Base-by-base conservation (phyloP, 2,113 vertebrate species). In the Octodon degus region DNA sequence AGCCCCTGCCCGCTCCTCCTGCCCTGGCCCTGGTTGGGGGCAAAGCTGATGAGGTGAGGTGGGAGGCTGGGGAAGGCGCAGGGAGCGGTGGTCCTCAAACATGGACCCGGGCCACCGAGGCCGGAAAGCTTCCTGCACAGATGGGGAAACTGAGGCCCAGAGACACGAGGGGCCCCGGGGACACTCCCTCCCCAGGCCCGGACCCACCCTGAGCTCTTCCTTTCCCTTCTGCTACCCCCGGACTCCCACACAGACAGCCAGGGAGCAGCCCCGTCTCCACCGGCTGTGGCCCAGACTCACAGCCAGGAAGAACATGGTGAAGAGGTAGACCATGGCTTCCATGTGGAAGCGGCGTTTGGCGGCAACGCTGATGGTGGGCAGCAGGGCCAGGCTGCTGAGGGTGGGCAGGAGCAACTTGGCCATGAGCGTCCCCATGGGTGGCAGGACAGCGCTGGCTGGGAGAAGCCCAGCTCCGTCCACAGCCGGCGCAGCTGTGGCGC, bases 301-400 rank as follows among this genome's bases (percentile, higher is more conserved):
- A 99, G 99, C 99, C 24, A 98, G 98, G 50, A 99, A 99, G 98
- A 99, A 99, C 99, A 99, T 99, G 96, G 99, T 99, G 98, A 99
- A 99, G 98, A 99, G 99, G 96, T 99, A 99, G 90, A 99, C 99
- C 99, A 99, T 99, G 96, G 99, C 99, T 97, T 99, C 99, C 99
- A 99, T 99, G 98, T 99, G 99, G 98, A 99, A 99, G 12, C 99
- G 99, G 82, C 99, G 98, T 97, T 99, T 99, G 98, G 99, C 98
- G 0, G 99, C 99, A 0, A 99, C 98, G 83, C 99, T 99, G 98
- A 99, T 98, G 2, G 99, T 98, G 32, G 99, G 99, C 82, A 99
- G 98, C 93, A 99, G 99, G 88, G 99, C 99, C 98, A 99, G 98
- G 97, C 99, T 99, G 99, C 99, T 99, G 85, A 99, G 92, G 7